phyloP scores from a whole-genome alignment of 2,797 vertebrate species.

The Tapera naevia region DNA sequence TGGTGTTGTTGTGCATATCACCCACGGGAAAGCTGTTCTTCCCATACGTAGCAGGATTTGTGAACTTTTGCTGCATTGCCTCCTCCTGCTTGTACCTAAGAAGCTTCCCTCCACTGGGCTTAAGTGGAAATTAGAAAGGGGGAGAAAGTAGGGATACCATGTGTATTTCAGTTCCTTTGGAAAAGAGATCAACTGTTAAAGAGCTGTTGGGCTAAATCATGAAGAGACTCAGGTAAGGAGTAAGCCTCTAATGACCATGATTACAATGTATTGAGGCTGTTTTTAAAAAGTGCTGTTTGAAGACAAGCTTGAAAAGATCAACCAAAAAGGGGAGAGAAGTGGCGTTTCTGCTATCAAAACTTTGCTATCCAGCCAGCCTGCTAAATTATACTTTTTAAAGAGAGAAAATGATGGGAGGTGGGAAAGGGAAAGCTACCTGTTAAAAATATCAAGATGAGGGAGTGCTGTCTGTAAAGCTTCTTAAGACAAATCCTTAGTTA shows the following conservation, averaged over 20 bases:
- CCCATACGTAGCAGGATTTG: not conserved
- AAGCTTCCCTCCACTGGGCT: not conserved
- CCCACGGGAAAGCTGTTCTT: not conserved
- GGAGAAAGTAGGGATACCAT: not conserved
- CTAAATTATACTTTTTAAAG: constrained; percentile 38
- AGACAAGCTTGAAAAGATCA: constrained; percentile 28
- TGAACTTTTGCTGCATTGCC: not conserved
- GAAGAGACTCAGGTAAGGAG: constrained; percentile 16
- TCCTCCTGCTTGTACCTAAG: not conserved
- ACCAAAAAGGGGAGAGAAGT: constrained; percentile 8
- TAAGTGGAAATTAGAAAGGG: not conserved
- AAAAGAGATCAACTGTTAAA: not conserved
- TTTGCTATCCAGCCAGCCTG: not conserved
- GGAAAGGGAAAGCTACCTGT: constrained; percentile 12
- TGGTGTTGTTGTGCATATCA: not conserved
- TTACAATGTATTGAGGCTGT: not conserved
- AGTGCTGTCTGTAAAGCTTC: constrained; percentile 15
- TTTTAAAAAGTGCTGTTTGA: constrained; percentile 36
- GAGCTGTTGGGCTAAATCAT: not conserved
- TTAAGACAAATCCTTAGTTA: not conserved
- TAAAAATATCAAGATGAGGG: constrained; percentile 23
- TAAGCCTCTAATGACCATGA: constrained; percentile 6
- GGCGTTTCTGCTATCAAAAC: not conserved
- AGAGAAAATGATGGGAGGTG: not conserved
- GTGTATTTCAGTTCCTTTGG: not conserved